A percentile compares a stretch with the other conserved stretches of the same genome.
phyloP scores from a whole-genome alignment of 2,888 invertebrate genomes.

The Tolmerus cingulatus region DNA sequence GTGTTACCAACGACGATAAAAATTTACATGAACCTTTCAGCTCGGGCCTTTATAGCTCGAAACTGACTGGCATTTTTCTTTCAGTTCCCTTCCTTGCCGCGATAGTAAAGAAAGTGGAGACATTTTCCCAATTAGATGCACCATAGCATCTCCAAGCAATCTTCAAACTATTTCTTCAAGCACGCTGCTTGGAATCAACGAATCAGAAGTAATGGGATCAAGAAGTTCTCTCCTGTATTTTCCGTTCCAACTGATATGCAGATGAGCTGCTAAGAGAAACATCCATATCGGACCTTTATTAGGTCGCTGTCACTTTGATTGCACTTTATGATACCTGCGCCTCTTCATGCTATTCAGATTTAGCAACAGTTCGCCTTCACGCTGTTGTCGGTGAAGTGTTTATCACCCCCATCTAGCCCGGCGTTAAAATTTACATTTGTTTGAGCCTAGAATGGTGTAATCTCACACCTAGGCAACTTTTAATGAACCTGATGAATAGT shows the following conservation, averaged over 20 bases:
- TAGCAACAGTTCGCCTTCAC: background rate
- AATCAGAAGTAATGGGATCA: slow-evolving; percentile 25
- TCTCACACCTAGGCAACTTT: slow-evolving; percentile 18
- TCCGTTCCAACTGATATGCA: slow-evolving; percentile 23
- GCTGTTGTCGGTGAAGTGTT: background rate
- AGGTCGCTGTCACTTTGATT: slow-evolving; percentile 50
- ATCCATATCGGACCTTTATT: slow-evolving; percentile 45
- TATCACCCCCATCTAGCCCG: background rate
- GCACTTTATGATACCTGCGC: slow-evolving; percentile 47
- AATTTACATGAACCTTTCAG: slow-evolving; percentile 14
- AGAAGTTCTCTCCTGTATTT: background rate
- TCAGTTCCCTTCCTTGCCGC: background rate
- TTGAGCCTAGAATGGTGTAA: background rate
- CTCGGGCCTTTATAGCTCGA: background rate
- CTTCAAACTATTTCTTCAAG: background rate
- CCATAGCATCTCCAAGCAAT: background rate
- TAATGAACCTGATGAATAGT: slow-evolving; percentile 41
- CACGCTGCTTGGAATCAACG: background rate
- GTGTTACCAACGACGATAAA: slow-evolving; percentile 15
- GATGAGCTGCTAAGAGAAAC: slow-evolving; percentile 23
- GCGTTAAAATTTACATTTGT: slow-evolving; percentile 28
- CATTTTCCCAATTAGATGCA: slow-evolving; percentile 25
- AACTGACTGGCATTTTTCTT: background rate
- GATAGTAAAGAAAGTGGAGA: slow-evolving; percentile 13
- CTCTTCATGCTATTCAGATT: slow-evolving; percentile 25